A percentile compares a stretch with the other conserved stretches of the same genome.
Conservation (phyloP, 2,113 vertebrate species). For the Struthidea cinerea region DNA sequence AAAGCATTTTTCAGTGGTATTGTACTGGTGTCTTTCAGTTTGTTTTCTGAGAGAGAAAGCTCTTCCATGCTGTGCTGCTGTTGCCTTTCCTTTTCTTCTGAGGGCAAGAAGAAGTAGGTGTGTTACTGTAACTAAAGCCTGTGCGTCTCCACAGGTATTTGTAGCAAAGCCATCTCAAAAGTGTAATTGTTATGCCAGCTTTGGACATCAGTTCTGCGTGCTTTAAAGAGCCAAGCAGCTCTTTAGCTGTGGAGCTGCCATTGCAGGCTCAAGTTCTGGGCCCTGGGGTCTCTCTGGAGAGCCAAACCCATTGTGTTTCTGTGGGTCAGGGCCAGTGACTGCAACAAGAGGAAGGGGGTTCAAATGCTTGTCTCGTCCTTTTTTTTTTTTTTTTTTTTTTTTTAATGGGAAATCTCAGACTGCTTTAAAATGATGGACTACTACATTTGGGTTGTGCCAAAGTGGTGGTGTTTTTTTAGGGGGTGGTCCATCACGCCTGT, state of each 20-base stretch:
- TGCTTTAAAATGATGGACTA: background rate
- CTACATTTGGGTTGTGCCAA: background rate
- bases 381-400: background rate
- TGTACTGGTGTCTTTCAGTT: background rate
- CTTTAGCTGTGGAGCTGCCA: background rate
- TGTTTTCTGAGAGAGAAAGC: slow-evolving; percentile 28
- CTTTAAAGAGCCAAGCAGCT: background rate
- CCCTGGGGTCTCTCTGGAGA: background rate
- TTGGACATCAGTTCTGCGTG: background rate
- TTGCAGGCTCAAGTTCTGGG: background rate
- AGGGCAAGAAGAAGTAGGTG: background rate
- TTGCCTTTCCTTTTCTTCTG: slow-evolving; percentile 28
- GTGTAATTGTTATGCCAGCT: background rate
- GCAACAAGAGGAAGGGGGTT: background rate
- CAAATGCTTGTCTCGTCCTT: background rate
- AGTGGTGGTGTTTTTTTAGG: background rate
- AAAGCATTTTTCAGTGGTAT: background rate
- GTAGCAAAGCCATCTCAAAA: background rate
- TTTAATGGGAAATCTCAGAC: background rate
- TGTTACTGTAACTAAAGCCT: background rate
- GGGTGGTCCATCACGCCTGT: background rate
- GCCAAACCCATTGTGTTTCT: background rate
- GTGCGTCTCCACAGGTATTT: background rate
- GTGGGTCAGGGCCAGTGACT: background rate
- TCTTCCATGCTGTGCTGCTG: background rate